These are phyloP conservation scores for Orchestia grillus DNA, from an alignment of 1,140 invertebrate species.

Conservation along the genomic window DNA sequence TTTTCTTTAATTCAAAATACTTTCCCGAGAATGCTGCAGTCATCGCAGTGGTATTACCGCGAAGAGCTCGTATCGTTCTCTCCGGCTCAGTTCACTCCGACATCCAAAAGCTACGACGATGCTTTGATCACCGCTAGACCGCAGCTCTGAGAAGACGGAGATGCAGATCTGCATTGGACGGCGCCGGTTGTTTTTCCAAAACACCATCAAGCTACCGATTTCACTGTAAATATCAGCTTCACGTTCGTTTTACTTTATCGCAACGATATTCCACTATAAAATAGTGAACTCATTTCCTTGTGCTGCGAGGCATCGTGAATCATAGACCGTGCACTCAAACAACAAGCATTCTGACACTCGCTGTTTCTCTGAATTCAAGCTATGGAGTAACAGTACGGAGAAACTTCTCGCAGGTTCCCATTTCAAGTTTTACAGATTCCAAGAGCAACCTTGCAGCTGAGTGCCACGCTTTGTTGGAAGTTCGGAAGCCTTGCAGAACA, in stretches of 20 bases:
- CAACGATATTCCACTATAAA: neutral
- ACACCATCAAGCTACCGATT: neutral
- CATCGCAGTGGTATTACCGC: neutral
- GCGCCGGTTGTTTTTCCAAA: neutral
- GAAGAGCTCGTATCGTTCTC: neutral
- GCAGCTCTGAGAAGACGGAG: neutral
- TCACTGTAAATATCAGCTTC: neutral
- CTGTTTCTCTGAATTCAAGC: neutral
- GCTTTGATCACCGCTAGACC: neutral
- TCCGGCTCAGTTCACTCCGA: neutral
- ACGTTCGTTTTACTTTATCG: neutral
- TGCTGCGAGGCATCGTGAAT: neutral
- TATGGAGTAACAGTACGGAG: neutral
- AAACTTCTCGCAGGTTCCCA: neutral
- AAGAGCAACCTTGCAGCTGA: neutral
- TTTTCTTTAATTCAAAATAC: neutral
- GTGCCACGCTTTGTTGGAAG: neutral
- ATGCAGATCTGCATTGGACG: slow-evolving; percentile 6
- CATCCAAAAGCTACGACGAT: neutral
- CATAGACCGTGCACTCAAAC: neutral
- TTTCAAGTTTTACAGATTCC: neutral
- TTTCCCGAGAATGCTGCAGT: neutral
- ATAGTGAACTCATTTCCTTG: neutral
- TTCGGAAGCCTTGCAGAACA: neutral
- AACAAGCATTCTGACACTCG: neutral